Conservation (phyloP, 2,113 vertebrate genomes). For the Lontra canadensis region DNA sequence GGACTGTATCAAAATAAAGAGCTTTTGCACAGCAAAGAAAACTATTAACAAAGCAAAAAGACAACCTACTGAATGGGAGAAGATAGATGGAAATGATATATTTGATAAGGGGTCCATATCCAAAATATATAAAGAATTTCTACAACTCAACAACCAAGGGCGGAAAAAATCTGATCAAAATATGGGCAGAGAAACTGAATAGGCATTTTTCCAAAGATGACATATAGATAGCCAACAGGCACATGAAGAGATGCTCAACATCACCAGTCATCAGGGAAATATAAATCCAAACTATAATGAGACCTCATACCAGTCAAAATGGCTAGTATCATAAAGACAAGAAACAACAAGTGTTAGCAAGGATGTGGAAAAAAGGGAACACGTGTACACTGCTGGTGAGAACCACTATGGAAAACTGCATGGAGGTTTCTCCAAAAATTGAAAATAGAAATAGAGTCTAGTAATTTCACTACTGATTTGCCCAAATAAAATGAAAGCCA, state of each 20-base stretch:
- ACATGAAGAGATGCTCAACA: neutral
- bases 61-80: neutral
- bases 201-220: neutral
- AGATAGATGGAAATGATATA: neutral
- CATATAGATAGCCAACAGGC: neutral
- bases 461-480: neutral
- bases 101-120: neutral
- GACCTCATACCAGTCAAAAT: neutral
- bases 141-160: neutral
- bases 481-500: neutral
- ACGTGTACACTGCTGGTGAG: neutral
- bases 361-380: neutral
- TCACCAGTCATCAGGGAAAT: neutral
- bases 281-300: neutral
- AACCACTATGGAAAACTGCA: neutral
- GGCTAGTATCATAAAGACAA: neutral
- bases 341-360: neutral
- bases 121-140: neutral
- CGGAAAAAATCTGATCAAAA: neutral
- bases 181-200: neutral
- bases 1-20: neutral
- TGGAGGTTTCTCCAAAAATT: neutral
- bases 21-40: neutral
- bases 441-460: neutral
- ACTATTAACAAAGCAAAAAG: neutral